Percentiles rank a stretch among this genome's conserved stretches.
Evolutionary conservation across 1,140 invertebrate species (phyloP).

Genomic region (Agrilus planipennis): DNA sequence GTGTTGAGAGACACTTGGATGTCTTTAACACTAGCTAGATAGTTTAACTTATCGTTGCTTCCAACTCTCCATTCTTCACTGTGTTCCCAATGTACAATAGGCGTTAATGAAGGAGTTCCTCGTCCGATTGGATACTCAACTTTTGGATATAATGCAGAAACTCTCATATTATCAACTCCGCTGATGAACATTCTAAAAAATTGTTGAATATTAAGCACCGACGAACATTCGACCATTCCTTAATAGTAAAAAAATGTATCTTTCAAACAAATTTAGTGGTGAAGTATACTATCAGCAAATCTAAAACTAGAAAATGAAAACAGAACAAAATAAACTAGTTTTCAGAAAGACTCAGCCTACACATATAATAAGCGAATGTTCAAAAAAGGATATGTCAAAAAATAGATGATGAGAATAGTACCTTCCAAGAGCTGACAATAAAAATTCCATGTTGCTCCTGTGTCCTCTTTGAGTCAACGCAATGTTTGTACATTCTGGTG

Average conservation of each 20-base stretch:
- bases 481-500: constrained; percentile 52
- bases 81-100: constrained; percentile 85
- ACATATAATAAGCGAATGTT: too few species aligned
- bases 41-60: constrained; percentile 26
- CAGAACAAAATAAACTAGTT: too few species aligned
- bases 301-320: too few species aligned
- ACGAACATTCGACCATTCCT: too few species aligned
- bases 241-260: too few species aligned
- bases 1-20: constrained; percentile 33
- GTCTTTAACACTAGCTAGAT: constrained; percentile 23
- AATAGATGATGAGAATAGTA: constrained; percentile 30
- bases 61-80: constrained; percentile 51
- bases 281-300: too few species aligned
- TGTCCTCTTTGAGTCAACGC: constrained; percentile 67
- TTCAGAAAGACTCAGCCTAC: too few species aligned
- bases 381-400: background rate
- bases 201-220: too few species aligned
- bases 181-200: constrained; percentile 27
- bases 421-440: constrained; percentile 62
- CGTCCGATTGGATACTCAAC: constrained; percentile 67
- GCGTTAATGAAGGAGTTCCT: constrained; percentile 63
- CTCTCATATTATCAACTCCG: constrained; percentile 29
- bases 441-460: constrained; percentile 55
- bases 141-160: constrained; percentile 44
- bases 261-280: too few species aligned